Base-by-base conservation (phyloP, 2,797 vertebrate genomes). In the Megalops cyprinoides region DNA sequence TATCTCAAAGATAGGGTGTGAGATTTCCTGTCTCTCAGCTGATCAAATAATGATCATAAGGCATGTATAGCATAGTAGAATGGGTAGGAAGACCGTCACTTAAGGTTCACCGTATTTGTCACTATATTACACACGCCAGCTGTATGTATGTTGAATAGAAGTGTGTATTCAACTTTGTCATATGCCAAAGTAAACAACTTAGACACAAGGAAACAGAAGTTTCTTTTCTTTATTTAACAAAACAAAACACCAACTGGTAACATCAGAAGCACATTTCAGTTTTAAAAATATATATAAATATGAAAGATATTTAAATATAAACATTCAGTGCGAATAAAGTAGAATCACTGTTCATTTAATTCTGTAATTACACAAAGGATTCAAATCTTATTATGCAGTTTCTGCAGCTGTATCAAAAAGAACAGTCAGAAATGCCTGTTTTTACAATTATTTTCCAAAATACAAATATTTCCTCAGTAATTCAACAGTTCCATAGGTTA, bases 191-290 rank as follows among this genome's bases (percentile, higher is more conserved):
- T 31, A 71, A 60, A 85, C 76, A 81, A 4, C 14, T 76, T 55
- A 18, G 42, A 65, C 18, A 65, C 18, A n/a, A 84, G 83, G 83
- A 83, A 90, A 34, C 31, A 83, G 77, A 81, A 23, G 46, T 49
- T 48, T 25, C 69, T 82, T 73, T 73, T 23, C 85, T 94, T 94
- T 94, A 93, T 93, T 94, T 88, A 86, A 90, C 88, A 86, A 91
- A 89, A 92, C 85, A 92, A 92, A 91, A 91, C 80, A 89, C 80
- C 76, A 76, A 34, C 28, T 28, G 4, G 18, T 76, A 89, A 86
- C 82, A 76, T 76, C 80, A 84, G 82, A 87, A 92, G 90, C 74
- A 48, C 85, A 87, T 75, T 87, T 89, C 69, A 42, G 85, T 84
- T 85, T 84, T 78, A 86, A 83, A 82, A 71, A 71, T 42, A 42